phyloP scores from a whole-genome alignment of 2,888 invertebrate species.

The Limulus polyphemus region DNA sequence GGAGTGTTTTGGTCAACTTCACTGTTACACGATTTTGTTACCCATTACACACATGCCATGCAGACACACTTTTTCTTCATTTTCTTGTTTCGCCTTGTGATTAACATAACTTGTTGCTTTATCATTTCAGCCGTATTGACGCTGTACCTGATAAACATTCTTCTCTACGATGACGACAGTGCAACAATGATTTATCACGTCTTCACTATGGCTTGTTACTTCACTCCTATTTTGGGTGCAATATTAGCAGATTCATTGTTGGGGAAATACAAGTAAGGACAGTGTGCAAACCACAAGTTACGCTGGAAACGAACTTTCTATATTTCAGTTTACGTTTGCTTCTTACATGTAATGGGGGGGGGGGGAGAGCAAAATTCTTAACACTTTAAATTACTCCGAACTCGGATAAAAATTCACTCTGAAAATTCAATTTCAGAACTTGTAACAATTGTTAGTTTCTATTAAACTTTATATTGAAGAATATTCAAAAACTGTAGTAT shows the following conservation, averaged over 20 bases:
- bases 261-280: constrained; percentile 61
- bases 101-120: background rate
- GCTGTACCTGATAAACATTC: constrained; percentile 67
- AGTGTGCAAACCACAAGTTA: background rate
- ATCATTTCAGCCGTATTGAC: constrained; percentile 67
- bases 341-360: no score
- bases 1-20: no score
- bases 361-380: no score
- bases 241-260: constrained; percentile 84
- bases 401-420: no score
- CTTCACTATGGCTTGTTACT: constrained; percentile 78
- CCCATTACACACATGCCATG: no score
- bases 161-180: constrained; percentile 55
- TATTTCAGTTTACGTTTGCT: no score
- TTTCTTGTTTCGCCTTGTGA: background rate
- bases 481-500: no score
- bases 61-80: background rate
- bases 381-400: no score
- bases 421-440: no score
- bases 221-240: constrained; percentile 79
- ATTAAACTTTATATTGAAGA: no score
- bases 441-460: no score
- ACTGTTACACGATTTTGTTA: no score
- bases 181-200: constrained; percentile 79
- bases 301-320: background rate